These are phyloP conservation scores for Dyspetes luteomarginatus DNA, from an alignment of 2,888 invertebrate species.

Conservation along the genomic window DNA sequence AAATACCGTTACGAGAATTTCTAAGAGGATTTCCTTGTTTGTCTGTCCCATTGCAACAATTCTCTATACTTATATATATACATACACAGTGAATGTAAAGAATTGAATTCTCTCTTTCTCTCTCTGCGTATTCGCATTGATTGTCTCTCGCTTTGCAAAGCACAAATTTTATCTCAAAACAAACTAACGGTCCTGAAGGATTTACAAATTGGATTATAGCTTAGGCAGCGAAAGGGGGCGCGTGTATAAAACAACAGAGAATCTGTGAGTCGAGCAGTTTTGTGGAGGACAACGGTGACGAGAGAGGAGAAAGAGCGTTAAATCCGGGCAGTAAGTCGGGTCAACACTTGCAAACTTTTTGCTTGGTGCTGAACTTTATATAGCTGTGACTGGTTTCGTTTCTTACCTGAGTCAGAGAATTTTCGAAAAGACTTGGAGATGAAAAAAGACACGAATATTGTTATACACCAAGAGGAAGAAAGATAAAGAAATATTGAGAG, in stretches of 20 bases:
- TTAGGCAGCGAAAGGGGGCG: constrained; percentile 64
- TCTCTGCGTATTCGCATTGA: background rate
- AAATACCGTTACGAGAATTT: background rate
- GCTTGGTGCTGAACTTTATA: background rate
- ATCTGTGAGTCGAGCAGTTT: constrained; percentile 44
- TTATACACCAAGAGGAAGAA: background rate
- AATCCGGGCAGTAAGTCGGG: constrained; percentile 60
- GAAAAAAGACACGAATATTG: constrained; percentile 6
- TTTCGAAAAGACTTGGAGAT: constrained; percentile 28
- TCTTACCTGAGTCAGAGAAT: constrained; percentile 44
- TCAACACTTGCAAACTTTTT: constrained; percentile 32
- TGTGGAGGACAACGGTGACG: constrained; percentile 51
- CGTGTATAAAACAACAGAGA: constrained; percentile 76
- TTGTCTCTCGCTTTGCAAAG: constrained; percentile 2
- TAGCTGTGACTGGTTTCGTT: constrained; percentile 16
- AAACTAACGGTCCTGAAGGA: constrained; percentile 71
- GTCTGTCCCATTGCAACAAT: background rate
- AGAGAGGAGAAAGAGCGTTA: constrained; percentile 45
- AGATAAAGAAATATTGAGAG: background rate
- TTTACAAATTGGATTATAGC: constrained; percentile 80
- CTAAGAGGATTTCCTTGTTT: background rate
- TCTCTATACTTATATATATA: background rate
- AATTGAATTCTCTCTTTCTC: background rate
- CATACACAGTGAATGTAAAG: no score
- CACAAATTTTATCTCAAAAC: constrained; percentile 64